Evolutionary conservation across 2,888 invertebrate genomes (phyloP).

Genomic region (Cryptocephalus primarius): DNA sequence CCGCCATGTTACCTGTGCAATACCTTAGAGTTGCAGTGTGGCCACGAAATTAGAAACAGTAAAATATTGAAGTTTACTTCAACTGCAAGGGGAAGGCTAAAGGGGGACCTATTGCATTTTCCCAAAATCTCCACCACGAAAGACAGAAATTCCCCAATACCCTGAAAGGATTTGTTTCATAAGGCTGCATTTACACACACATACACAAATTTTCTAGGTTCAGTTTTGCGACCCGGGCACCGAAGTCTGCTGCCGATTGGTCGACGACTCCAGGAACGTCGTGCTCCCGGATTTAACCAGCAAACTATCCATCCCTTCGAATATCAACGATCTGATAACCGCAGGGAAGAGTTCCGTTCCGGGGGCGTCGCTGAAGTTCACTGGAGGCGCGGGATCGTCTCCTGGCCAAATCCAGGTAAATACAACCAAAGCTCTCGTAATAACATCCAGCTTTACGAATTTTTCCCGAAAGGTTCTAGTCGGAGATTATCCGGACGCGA

Average conservation of each 20-base stretch:
- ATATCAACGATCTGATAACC: constrained; percentile 18
- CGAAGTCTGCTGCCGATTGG: constrained; percentile 21
- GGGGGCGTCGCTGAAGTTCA: constrained; percentile 22
- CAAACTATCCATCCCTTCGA: constrained; percentile 13
- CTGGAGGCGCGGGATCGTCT: constrained; percentile 22
- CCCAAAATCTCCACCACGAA: no score
- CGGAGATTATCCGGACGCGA: constrained; percentile 13
- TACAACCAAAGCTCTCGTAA: background rate
- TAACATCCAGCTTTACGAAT: no score
- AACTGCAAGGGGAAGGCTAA: no score
- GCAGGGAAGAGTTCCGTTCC: constrained; percentile 26
- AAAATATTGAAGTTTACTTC: no score
- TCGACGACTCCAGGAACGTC: background rate
- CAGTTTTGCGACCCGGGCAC: constrained; percentile 10
- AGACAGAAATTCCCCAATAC: no score
- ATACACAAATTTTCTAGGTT: constrained; percentile 3
- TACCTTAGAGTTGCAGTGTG: no score
- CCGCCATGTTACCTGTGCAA: no score
- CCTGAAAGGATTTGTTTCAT: no score
- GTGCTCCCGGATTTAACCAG: constrained; percentile 3
- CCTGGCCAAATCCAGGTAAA: constrained; percentile 25
- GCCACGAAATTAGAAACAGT: no score
- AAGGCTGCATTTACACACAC: no score
- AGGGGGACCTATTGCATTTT: no score
- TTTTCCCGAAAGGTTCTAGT: constrained; percentile 1